These are phyloP conservation scores for Camelus bactrianus DNA, from an alignment of 2,113 vertebrate genomes.

Conservation along the genomic window DNA sequence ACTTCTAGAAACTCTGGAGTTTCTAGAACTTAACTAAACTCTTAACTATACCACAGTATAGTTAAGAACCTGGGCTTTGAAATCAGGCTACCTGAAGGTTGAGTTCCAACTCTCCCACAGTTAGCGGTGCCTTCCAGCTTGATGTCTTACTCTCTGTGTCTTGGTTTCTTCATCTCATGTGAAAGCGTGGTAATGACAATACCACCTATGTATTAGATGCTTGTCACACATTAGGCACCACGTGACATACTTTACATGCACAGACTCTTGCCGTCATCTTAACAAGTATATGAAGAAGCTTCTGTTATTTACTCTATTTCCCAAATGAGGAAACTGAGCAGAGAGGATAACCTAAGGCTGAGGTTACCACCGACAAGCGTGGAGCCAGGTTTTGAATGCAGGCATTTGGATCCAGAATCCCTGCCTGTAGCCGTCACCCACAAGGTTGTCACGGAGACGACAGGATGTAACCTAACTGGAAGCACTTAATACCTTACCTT, in stretches of 20 bases:
- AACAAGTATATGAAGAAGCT: not conserved
- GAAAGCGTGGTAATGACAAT: not conserved
- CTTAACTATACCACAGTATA: too few species aligned
- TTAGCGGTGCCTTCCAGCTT: not conserved
- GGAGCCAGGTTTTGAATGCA: not conserved
- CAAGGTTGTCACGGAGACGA: not conserved
- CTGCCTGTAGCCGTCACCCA: not conserved
- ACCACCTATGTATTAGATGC: fast-evolving
- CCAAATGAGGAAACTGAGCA: not conserved
- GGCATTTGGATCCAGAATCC: not conserved
- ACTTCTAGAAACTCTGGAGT: not conserved
- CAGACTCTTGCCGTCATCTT: not conserved
- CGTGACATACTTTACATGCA: not conserved
- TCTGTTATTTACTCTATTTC: not conserved
- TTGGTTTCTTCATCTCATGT: not conserved
- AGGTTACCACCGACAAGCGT: not conserved
- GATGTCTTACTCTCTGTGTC: not conserved
- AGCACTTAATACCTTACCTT: not conserved
- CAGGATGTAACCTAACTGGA: not conserved
- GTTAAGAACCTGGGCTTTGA: not conserved
- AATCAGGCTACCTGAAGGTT: not conserved
- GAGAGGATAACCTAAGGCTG: not conserved
- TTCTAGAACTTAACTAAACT: too few species aligned
- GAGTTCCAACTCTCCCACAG: not conserved
- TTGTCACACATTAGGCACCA: not conserved